phyloP scores from a whole-genome alignment of 2,888 invertebrate species.

The Amphimallon solstitiale region DNA sequence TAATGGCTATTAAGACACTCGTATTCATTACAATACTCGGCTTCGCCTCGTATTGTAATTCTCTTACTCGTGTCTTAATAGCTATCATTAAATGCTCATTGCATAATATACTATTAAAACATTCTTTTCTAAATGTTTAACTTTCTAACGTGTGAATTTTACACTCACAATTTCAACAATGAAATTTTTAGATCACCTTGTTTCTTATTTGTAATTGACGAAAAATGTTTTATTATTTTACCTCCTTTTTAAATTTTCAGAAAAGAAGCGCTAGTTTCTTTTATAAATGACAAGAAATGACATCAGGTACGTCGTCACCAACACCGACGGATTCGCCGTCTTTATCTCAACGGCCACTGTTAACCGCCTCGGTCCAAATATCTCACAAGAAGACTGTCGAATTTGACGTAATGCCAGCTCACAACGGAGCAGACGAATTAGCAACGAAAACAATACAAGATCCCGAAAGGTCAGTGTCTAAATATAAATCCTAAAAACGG shows the following conservation, averaged over 20 bases:
- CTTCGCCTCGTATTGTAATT: too few relatives aligned
- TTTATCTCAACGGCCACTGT: constrained; percentile 54
- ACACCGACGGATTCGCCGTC: constrained; percentile 57
- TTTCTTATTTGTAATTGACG: background rate
- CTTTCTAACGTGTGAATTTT: too few relatives aligned
- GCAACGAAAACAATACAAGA: constrained; percentile 42
- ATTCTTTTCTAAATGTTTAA: too few relatives aligned
- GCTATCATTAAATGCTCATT: too few relatives aligned
- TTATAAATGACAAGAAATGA: constrained; percentile 48
- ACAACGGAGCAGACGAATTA: constrained; percentile 47
- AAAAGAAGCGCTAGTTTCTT: constrained; percentile 19
- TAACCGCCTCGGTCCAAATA: constrained; percentile 45
- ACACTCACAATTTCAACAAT: too few relatives aligned
- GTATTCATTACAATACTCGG: too few relatives aligned
- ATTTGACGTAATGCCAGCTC: constrained; percentile 48
- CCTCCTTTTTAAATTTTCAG: constrained; percentile 12
- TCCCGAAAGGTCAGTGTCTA: constrained; percentile 51
- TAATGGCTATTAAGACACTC: too few relatives aligned
- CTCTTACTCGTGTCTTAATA: too few relatives aligned
- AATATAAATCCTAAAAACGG: constrained; percentile 6
- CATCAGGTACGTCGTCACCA: constrained; percentile 56
- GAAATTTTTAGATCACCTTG: too few relatives aligned
- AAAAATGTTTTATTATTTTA: background rate
- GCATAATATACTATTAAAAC: too few relatives aligned
- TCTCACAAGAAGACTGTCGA: constrained; percentile 52